Evolutionary conservation across 2,797 vertebrate species (phyloP), one percentile per base, ranked within the genome.

Genomic region (Paratrypauchen microcephalus): DNA sequence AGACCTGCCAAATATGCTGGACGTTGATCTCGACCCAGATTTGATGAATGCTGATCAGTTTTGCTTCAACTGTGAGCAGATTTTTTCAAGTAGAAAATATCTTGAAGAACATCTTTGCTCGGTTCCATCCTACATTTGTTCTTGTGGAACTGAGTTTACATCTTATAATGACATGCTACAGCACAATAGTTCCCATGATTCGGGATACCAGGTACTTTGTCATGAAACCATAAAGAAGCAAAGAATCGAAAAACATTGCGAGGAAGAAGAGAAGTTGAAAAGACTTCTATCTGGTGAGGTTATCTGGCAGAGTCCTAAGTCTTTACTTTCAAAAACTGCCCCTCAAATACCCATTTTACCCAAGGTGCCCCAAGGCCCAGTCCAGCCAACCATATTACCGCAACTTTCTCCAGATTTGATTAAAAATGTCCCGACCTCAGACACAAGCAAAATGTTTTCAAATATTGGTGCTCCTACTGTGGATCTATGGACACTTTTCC

Each of bases 401-500:
- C 24, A 73, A 30, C 1, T 45, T n/a, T 67, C 75, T 62, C 1
- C 39, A 48, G 15, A 77, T 28, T 19, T 71, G 21, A 54, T 45
- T 2, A 48, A 76, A 30, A 86, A 83, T 9, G 26, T 77, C 16
- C 9, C 41, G 13, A 2, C 21, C 45, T n/a, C 58, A 41, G 73
- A 72, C 16, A 71, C 79, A 68, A 69, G 72, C 54, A 82, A 77
- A 24, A 23, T 86, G 66, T 89, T 85, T 54, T 65, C 75, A 32
- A 70, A 52, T 32, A 74, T 84, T 6, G 86, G 86, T 2, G 79
- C 88, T 23, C 89, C 88, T 1, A 91, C 89, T 2, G 89, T 89
- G 32, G 91, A 93, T 73, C 88, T 93, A 9, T 91, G 89, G 88
- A 86, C 80, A 18, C 62, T 90, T 54, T 93, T 91, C 77, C 91